Conservation (phyloP, 2,888 invertebrate species). For the Chelonus formosanus region DNA sequence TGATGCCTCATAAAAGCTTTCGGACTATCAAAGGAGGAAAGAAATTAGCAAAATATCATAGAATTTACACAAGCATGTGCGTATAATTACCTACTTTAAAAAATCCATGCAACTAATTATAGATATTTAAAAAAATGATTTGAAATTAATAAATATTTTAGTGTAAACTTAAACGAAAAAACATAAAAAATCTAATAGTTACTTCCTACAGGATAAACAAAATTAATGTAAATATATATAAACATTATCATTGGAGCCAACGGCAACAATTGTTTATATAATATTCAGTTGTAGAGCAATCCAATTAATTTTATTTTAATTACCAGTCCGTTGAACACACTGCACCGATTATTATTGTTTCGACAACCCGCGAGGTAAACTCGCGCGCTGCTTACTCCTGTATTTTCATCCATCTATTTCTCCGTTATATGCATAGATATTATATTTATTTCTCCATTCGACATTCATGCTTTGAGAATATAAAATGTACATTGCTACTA, state of each 20-base stretch:
- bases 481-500: no score
- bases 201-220: constrained; percentile 1
- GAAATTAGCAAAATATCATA: no score
- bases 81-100: no score
- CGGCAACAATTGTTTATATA: background rate
- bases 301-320: constrained; percentile 62
- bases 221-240: constrained; percentile 5
- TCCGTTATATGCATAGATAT: background rate
- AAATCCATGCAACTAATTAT: no score
- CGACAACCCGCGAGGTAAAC: constrained; percentile 32
- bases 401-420: background rate
- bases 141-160: no score
- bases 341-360: constrained; percentile 53
- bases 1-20: constrained; percentile 44
- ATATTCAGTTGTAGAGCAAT: constrained; percentile 40
- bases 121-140: no score
- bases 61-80: no score
- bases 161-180: no score
- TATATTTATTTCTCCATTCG: constrained; percentile 2
- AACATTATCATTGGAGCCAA: background rate
- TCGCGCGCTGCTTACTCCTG: constrained; percentile 5
- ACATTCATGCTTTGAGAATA: background rate
- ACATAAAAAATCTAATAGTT: background rate
- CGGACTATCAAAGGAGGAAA: background rate
- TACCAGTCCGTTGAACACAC: constrained; percentile 51